Evolutionary conservation across 2,888 invertebrate genomes (phyloP), one percentile per base, ranked within the genome.

Genomic region (Sinhomidia bicolor): DNA sequence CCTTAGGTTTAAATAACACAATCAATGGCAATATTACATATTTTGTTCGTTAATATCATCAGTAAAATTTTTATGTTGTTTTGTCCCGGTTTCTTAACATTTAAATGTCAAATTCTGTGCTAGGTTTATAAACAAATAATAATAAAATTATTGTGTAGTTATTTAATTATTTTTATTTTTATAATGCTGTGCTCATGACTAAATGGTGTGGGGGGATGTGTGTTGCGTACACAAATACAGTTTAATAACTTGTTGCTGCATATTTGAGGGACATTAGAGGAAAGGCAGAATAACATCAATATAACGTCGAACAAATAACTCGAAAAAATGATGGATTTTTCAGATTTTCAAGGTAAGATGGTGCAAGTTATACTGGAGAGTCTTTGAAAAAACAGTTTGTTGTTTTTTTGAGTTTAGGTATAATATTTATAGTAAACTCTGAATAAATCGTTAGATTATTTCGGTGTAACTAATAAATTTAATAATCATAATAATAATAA

Each of bases 31-130:
- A 44, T 51, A 83, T 83, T 80, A 83, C 71, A 68, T 68, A 65
- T 68, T 71, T 83, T 68, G 83, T 68, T 83, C 68, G 76, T 74
- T 84, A 84, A 84, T 84, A 84, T 84, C 84, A 84, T 84, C 84
- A 84, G 84, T 84, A 84, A 84, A 84, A 74, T 74, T 84, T 68
- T 84, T 60, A 71, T 71, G 71, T 51, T 62, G 7, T 54, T 36
- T 60, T 82, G 82, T 65, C 65, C 82, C 68, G 23, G 20, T 65
- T 32, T 41, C 41, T 68, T 65, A 17, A 65, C 65, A 62, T 7
- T 3, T 57, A 20, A 57, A n/a, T 32, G 29, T 79, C 29, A 51
- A 51, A 41, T 65, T n/a, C 60, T 65, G 65, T 74, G 5, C 29
- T 41, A 44, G 26, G 44, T 26, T 74, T 20, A 41, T 47, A 36